phyloP scores from a whole-genome alignment of 2,888 invertebrate genomes.

The Brachylomia viminalis region DNA sequence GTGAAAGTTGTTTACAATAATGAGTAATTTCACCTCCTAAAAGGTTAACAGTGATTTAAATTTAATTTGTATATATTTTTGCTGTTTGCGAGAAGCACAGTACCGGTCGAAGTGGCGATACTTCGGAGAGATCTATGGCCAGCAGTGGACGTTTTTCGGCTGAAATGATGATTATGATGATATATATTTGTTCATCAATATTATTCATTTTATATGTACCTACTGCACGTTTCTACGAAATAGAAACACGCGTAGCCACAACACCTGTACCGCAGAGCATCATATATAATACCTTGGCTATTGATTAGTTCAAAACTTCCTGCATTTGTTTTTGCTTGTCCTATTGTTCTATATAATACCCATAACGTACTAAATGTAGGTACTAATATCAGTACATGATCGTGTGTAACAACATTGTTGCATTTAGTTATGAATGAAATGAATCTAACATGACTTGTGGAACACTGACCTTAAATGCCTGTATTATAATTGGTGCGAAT shows the following conservation, averaged over 20 bases:
- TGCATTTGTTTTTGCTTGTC: slow-evolving; percentile 77
- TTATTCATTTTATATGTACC: not conserved
- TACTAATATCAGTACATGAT: slow-evolving; percentile 40
- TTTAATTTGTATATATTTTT: not conserved
- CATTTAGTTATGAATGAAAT: slow-evolving; percentile 57
- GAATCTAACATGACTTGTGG: slow-evolving; percentile 32
- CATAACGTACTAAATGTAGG: slow-evolving; percentile 15
- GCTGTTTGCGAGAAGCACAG: not conserved
- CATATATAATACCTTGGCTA: not conserved
- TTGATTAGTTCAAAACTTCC: slow-evolving; percentile 77
- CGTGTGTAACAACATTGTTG: slow-evolving; percentile 55
- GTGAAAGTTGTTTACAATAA: too few relatives aligned
- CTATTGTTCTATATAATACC: slow-evolving; percentile 77
- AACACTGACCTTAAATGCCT: slow-evolving; percentile 61
- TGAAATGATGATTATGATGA: not conserved
- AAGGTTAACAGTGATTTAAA: too few relatives aligned
- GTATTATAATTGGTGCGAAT: slow-evolving; percentile 46
- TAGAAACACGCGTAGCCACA: slow-evolving; percentile 5
- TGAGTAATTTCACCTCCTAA: too few relatives aligned
- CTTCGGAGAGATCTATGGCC: too few relatives aligned
- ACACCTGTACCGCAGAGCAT: slow-evolving; percentile 20
- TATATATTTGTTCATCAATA: not conserved
- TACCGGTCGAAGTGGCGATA: not conserved
- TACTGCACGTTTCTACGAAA: slow-evolving; percentile 15
- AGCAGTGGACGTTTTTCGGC: not conserved